phyloP scores from a whole-genome alignment of 2,888 invertebrate genomes.

The Agriopis leucophaearia region DNA sequence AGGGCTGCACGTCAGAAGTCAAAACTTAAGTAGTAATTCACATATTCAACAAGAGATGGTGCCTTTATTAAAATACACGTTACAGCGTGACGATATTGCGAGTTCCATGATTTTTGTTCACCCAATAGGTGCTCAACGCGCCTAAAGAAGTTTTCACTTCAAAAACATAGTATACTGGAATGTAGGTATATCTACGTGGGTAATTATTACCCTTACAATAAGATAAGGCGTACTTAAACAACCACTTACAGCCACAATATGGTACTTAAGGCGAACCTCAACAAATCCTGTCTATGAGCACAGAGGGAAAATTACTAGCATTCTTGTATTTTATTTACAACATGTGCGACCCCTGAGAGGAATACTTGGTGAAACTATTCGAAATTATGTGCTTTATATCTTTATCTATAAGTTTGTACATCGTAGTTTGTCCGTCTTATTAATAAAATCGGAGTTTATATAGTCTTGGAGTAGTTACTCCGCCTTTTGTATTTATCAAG shows the following conservation, averaged over 20 bases:
- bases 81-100: no score
- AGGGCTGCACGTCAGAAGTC: no score
- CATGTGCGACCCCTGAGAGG: conserved; percentile 21
- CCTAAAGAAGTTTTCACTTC: no score
- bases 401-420: background rate
- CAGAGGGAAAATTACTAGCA: conserved; percentile 27
- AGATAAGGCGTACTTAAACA: conserved; percentile 18
- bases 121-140: no score
- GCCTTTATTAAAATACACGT: no score
- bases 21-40: no score
- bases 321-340: conserved; percentile 32
- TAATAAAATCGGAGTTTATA: no score
- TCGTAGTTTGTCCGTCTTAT: background rate
- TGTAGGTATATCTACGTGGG: background rate
- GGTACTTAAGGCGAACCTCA: conserved; percentile 24
- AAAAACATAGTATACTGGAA: background rate
- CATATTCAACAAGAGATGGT: no score
- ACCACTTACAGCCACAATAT: conserved; percentile 16
- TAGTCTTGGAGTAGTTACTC: no score
- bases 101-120: no score
- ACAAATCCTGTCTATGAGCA: conserved; percentile 34
- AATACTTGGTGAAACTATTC: conserved; percentile 29
- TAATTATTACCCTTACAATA: conserved; percentile 18
- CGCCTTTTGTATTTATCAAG: no score
- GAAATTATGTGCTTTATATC: conserved; percentile 14